Evolutionary conservation across 1,140 invertebrate species (phyloP).

Genomic region (Halyomorpha halys): DNA sequence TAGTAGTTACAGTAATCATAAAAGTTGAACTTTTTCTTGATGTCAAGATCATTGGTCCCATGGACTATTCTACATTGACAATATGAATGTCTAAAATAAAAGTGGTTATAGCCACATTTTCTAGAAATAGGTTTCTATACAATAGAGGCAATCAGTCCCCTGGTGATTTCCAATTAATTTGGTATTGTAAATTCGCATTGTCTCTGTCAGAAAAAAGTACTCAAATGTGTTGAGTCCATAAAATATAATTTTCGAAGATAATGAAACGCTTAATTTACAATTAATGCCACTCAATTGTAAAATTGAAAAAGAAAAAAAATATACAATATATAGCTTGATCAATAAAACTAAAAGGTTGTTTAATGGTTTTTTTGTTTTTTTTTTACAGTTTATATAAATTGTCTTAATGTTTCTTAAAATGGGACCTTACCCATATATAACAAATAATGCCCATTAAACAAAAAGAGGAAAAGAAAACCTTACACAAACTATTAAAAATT

Average conservation of each 20-base stretch:
- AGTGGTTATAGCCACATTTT: slow-evolving; percentile 15
- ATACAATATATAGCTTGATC: too few relatives aligned
- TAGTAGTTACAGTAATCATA: neutral
- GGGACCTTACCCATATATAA: too few relatives aligned
- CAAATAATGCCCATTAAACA: neutral
- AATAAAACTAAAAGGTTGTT: too few relatives aligned
- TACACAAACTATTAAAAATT: slow-evolving; percentile 21
- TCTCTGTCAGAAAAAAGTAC: too few relatives aligned
- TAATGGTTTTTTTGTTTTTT: too few relatives aligned
- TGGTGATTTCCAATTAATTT: slow-evolving; percentile 3
- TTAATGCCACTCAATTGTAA: neutral
- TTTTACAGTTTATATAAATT: too few relatives aligned
- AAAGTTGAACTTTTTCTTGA: neutral
- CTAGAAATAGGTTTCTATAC: slow-evolving; percentile 14
- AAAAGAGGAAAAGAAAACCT: slow-evolving; percentile 1
- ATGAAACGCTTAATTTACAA: slow-evolving; percentile 10
- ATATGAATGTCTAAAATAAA: slow-evolving; percentile 16
- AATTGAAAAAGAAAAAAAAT: neutral
- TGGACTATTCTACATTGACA: slow-evolving; percentile 25
- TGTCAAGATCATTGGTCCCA: slow-evolving; percentile 22
- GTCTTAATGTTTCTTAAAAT: too few relatives aligned
- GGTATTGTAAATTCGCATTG: too few relatives aligned
- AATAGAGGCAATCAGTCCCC: slow-evolving; percentile 4
- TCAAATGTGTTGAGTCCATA: slow-evolving; percentile 6
- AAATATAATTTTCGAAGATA: slow-evolving; percentile 17